Percentiles rank a stretch among this genome's conserved stretches.
phyloP scores from a whole-genome alignment of 2,797 vertebrate species.

The Coregonus sp. region DNA sequence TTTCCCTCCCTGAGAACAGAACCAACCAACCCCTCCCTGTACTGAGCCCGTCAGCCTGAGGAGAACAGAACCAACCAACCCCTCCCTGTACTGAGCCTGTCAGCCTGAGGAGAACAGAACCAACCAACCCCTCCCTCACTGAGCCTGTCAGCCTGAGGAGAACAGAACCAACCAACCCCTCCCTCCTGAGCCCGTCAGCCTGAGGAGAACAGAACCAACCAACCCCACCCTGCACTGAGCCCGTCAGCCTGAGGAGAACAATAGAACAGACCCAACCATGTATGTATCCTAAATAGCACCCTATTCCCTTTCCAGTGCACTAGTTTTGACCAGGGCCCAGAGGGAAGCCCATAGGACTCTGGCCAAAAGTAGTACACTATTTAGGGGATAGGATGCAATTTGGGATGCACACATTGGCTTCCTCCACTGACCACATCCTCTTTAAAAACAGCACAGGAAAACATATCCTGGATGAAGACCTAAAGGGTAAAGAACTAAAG shows the following conservation, averaged over 20 bases:
- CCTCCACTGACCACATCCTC: neutral
- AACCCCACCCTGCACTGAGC: neutral
- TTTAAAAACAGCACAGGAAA: neutral
- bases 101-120: neutral
- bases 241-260: neutral
- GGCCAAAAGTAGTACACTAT: neutral
- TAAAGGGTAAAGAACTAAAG: neutral
- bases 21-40: neutral
- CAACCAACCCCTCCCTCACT: no score
- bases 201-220: no score
- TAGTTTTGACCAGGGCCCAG: neutral
- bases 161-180: no score
- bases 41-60: neutral
- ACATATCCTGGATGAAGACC: slow-evolving; percentile 14
- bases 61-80: neutral
- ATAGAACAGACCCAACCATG: neutral
- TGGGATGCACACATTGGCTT: neutral
- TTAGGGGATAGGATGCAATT: neutral
- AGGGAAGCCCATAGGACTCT: neutral
- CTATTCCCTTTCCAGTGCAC: neutral
- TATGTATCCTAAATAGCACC: neutral
- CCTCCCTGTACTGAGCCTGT: neutral
- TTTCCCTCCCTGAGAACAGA: no score
- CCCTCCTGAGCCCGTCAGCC: no score
- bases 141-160: no score